Evolutionary conservation across 2,888 invertebrate genomes (phyloP).

Genomic region (Cerastis rubricosa): DNA sequence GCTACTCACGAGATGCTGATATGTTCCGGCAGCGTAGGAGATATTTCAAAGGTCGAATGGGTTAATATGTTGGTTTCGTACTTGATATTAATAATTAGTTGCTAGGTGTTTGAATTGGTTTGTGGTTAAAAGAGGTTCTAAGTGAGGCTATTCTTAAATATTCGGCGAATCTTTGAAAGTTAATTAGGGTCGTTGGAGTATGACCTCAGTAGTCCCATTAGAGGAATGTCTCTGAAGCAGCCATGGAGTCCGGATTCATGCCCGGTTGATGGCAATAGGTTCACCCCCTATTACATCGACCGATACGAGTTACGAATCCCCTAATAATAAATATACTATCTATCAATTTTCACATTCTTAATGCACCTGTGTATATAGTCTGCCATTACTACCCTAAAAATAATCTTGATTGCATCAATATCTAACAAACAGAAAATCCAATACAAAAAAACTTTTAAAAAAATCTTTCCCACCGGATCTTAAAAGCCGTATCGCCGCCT

Average conservation of each 20-base stretch:
- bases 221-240: no score
- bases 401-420: conserved; percentile 53
- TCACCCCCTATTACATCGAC: no score
- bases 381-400: conserved; percentile 47
- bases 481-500: conserved; percentile 83
- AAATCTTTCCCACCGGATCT: conserved; percentile 80
- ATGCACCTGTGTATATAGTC: conserved; percentile 44
- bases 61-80: conserved; percentile 17
- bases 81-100: conserved; percentile 39
- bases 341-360: not conserved
- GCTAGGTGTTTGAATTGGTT: conserved; percentile 11
- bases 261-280: no score
- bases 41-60: conserved; percentile 50
- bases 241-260: no score
- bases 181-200: no score
- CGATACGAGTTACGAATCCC: no score
- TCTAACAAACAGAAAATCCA: conserved; percentile 55
- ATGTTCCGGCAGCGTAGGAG: conserved; percentile 61
- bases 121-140: not conserved
- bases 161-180: no score
- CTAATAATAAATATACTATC: not conserved
- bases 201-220: no score
- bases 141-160: no score
- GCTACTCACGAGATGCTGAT: conserved; percentile 40
- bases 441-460: conserved; percentile 63